phyloP scores from a whole-genome alignment of 2,797 vertebrate genomes.

The Acanthis flammea region DNA sequence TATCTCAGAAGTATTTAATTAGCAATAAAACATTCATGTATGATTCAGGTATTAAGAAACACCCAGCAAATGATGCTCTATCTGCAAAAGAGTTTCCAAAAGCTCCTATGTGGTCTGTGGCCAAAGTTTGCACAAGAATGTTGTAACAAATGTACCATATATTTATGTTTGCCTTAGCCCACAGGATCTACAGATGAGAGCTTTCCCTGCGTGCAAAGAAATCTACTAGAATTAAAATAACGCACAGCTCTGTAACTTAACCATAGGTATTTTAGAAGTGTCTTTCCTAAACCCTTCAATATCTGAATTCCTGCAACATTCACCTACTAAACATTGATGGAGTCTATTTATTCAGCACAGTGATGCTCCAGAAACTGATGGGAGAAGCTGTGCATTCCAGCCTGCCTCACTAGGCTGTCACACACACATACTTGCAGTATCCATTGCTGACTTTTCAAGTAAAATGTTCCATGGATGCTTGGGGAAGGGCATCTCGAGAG shows the following conservation, averaged over 20 bases:
- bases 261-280: background rate
- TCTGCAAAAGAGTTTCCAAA: background rate
- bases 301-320: background rate
- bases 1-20: background rate
- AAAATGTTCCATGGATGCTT: background rate
- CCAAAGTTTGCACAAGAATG: slow-evolving; percentile 1
- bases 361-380: background rate
- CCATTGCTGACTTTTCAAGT: background rate
- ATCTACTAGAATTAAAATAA: background rate
- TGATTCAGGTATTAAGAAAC: background rate
- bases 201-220: background rate
- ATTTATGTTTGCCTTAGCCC: background rate
- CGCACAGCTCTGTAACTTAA: background rate
- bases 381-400: background rate
- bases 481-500: background rate
- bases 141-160: background rate
- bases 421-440: background rate
- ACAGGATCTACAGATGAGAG: background rate
- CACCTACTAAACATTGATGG: background rate
- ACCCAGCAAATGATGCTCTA: background rate
- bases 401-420: background rate
- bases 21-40: background rate
- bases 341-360: background rate
- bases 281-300: background rate
- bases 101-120: background rate